Evolutionary conservation across 2,113 vertebrate species (phyloP), one percentile per base, ranked within the genome.

Genomic region (Tachysurus vachellii): DNA sequence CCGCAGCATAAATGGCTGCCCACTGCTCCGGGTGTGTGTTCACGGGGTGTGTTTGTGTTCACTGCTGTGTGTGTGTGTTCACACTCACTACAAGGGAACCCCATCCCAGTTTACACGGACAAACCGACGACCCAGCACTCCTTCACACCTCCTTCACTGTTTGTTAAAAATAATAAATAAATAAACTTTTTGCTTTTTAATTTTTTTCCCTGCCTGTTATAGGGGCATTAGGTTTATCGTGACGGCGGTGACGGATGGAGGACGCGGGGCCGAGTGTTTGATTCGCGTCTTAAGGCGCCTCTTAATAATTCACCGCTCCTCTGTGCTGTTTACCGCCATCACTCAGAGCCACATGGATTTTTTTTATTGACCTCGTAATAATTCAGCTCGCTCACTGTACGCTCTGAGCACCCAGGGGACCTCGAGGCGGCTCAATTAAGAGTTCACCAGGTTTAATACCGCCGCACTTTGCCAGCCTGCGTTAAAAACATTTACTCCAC

Each of bases 311-410:
- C 84, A 90, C 54, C 57, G 31, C 36, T 61, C 81, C 79, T 21
- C 36, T 0, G 79, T 61, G 26, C 73, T 80, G 66, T 84, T 86
- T 84, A 83, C 85, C 56, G 44, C 17, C 16, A 66, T 77, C 11
- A 47, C 61, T 91, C 87, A 90, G 84, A 61, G 84, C 31, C 10
- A 53, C 80, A 88, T 88, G 83, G 87, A 88, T 90, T 90, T 90
- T 86, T 61, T 75, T 36, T 87, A 86, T 88, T 84, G 84, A 85
- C 87, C 77, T 75, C 76, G 47, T 88, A 50, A 79, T 77, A 83
- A 76, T 44, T 86, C 73, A 86, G 81, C 64, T 62, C 31, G 68
- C 44, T 68, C 73, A 79, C 80, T 44, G 53, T 79, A 57, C 53
- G 26, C 76, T 44, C 70, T 17, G 17, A 53, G 56, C 53, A 53